These are phyloP conservation scores for Montipora efflorescens DNA, from an alignment of 64 coral and sea anemone genomes.

Conservation along the genomic window DNA sequence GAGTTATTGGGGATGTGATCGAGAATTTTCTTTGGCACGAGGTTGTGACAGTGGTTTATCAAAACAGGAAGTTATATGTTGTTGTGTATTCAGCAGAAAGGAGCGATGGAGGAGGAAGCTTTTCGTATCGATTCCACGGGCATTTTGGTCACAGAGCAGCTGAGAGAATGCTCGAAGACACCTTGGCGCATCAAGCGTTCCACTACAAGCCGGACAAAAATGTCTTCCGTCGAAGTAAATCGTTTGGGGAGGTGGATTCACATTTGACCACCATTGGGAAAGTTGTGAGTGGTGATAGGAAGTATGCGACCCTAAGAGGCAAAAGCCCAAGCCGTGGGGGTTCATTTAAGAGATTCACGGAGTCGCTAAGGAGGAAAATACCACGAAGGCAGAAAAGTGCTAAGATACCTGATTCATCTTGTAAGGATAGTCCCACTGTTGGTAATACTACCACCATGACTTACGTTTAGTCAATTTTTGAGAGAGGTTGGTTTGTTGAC, in stretches of 20 bases:
- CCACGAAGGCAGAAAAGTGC: slow-evolving; percentile 39
- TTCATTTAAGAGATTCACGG: slow-evolving; percentile 72
- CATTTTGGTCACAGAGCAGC: slow-evolving; percentile 81
- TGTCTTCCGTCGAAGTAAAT: slow-evolving; percentile 78
- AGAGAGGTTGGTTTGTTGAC: too few species aligned
- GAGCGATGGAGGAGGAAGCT: slow-evolving; percentile 85
- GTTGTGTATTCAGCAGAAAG: slow-evolving; percentile 74
- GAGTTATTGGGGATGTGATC: slow-evolving; percentile 60
- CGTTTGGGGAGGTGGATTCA: slow-evolving; percentile 85
- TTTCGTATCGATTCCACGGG: slow-evolving; percentile 89
- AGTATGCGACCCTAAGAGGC: slow-evolving; percentile 57
- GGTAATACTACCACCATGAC: not conserved
- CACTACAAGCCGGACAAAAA: slow-evolving; percentile 85
- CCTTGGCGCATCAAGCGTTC: slow-evolving; percentile 61
- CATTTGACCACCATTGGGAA: slow-evolving; percentile 28
- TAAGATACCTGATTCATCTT: not conserved
- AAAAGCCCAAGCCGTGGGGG: not conserved
- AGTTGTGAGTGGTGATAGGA: slow-evolving; percentile 53
- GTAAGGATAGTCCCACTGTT: not conserved
- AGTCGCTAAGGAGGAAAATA: slow-evolving; percentile 68
- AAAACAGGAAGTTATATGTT: slow-evolving; percentile 92
- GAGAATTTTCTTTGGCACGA: slow-evolving; percentile 78
- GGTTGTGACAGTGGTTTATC: slow-evolving; percentile 66
- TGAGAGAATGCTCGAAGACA: slow-evolving; percentile 60
- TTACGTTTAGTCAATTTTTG: not conserved